A percentile compares a stretch with the other conserved stretches of the same genome.
Evolutionary conservation across 2,888 invertebrate species (phyloP).

Genomic region (Rotaria macrura): DNA sequence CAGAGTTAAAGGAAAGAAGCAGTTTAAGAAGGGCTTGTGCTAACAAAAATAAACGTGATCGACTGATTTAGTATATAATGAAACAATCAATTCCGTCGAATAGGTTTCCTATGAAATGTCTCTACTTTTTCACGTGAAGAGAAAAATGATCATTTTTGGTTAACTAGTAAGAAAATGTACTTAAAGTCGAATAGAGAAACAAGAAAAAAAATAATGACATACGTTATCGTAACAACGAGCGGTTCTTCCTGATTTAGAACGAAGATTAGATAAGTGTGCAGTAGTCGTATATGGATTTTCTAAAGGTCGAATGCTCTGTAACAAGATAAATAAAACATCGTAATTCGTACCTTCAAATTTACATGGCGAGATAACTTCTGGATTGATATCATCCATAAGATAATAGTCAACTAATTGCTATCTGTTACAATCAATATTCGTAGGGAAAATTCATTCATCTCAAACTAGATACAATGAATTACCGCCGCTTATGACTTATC

Average conservation of each 20-base stretch:
- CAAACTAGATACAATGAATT: background rate
- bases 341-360: background rate
- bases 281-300: background rate
- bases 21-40: too few species aligned
- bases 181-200: too few species aligned
- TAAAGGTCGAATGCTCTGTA: background rate
- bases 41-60: too few species aligned
- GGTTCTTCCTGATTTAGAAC: background rate
- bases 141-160: too few species aligned
- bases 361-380: background rate
- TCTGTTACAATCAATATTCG: background rate
- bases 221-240: background rate
- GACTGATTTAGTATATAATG: too few species aligned
- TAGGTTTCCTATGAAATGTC: too few species aligned
- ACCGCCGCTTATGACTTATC: background rate
- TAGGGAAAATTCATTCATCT: too few species aligned
- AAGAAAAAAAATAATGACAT: background rate
- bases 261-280: background rate
- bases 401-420: background rate
- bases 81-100: too few species aligned
- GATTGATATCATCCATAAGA: background rate
- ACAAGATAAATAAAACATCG: background rate
- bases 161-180: too few species aligned
- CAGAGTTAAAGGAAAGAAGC: too few species aligned
- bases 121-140: too few species aligned